A percentile compares a stretch with the other conserved stretches of the same genome.
These are phyloP conservation scores for Coelopa frigida DNA, from an alignment of 1,140 invertebrate genomes.

Conservation along the genomic window DNA sequence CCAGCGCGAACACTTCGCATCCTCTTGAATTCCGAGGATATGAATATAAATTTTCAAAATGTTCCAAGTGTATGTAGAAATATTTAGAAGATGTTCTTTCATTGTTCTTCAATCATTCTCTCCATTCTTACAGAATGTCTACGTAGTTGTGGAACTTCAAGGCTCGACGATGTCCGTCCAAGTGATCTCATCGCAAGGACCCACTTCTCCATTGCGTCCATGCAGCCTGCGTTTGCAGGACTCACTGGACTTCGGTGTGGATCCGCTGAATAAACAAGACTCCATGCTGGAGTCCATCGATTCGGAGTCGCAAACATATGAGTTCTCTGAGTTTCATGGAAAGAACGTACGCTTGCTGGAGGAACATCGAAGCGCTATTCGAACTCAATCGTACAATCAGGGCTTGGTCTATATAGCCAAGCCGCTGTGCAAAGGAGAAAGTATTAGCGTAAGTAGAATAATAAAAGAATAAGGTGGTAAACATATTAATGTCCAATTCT, in stretches of 20 bases:
- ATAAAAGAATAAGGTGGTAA: neutral
- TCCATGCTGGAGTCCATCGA: constrained; percentile 43
- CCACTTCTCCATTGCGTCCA: constrained; percentile 49
- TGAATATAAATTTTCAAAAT: constrained; percentile 72
- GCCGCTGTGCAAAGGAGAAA: constrained; percentile 39
- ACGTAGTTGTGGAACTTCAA: constrained; percentile 66
- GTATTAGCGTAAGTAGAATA: constrained; percentile 29
- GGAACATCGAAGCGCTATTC: constrained; percentile 28
- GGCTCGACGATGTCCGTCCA: constrained; percentile 59
- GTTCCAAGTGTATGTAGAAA: constrained; percentile 57
- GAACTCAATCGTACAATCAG: constrained; percentile 39
- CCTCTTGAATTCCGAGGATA: constrained; percentile 74
- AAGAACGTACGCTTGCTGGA: constrained; percentile 61
- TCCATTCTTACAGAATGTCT: constrained; percentile 53
- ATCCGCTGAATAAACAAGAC: constrained; percentile 50
- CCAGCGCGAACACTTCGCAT: constrained; percentile 55
- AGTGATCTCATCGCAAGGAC: constrained; percentile 48
- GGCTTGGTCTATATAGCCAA: constrained; percentile 37
- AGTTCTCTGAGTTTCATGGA: constrained; percentile 63
- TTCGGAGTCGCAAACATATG: constrained; percentile 46
- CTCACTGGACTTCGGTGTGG: constrained; percentile 55
- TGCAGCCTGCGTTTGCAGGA: constrained; percentile 56
- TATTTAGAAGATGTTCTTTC: neutral
- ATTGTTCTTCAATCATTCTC: neutral
- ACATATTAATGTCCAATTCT: constrained; percentile 2